Evolutionary conservation across 2,113 vertebrate genomes (phyloP), one percentile per base, ranked within the genome.

Genomic region (Osmerus eperlanus): DNA sequence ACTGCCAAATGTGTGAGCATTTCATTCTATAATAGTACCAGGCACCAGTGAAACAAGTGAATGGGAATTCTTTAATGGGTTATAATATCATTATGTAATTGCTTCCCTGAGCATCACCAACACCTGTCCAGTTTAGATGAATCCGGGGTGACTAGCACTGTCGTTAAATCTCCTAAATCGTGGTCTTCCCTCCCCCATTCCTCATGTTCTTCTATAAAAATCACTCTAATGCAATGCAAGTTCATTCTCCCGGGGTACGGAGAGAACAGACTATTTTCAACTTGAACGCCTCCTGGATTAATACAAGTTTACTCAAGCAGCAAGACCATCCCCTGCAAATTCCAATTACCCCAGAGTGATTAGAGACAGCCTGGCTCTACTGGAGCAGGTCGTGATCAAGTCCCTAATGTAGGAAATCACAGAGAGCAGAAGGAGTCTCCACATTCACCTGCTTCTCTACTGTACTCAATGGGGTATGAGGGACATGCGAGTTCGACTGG

Each of bases 291-390:
- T 64, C 62, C 8, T 32, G 28, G 62, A 64, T 64, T 64, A 64
- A 64, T 64, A 29, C 62, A 64, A 28, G 62, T 64, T 64, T 64
- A 64, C 25, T 29, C 62, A 64, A 36, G 62, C 62, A 41, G 62
- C 15, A 36, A 28, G 62, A 41, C 25, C 25, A 64, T 14, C 28
- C 25, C 15, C 28, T n/a, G 62, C 62, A 32, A 32, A 64, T 64
- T 64, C 62, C 62, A 64, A 64, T 64, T 64, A 64, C 29, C 62
- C 29, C 62, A 64, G 62, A 64, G 16, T 64, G 62, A 64, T 64
- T 64, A 64, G 29, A 41, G 25, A 64, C 29, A 41, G 25, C 13
- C 62, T 18, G 25, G 8, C 29, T 64, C 25, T 18, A 32, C 62
- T 64, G 62, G 62, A 64, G 62, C 62, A 64, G 62, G 15, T 9